A percentile compares a stretch with the other conserved stretches of the same genome.
These are phyloP conservation scores for Pharmacophagus antenor DNA, from an alignment of 2,888 invertebrate genomes.

Conservation along the genomic window DNA sequence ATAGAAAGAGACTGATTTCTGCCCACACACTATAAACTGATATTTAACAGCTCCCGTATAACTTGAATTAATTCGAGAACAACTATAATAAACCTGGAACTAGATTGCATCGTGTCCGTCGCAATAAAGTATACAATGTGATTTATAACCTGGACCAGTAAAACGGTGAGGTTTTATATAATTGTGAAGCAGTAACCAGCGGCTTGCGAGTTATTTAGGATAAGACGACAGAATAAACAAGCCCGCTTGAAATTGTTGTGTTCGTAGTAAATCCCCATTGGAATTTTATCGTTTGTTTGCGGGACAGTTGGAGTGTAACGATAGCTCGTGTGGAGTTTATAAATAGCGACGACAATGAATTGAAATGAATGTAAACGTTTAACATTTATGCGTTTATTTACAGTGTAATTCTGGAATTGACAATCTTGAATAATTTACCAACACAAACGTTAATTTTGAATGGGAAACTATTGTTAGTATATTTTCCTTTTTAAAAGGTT, in stretches of 20 bases:
- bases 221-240: slow-evolving; percentile 22
- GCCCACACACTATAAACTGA: slow-evolving; percentile 21
- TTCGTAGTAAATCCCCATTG: slow-evolving; percentile 5
- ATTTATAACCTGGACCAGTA: slow-evolving; percentile 23
- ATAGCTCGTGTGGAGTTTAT: not conserved
- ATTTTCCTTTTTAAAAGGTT: too few relatives aligned
- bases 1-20: slow-evolving; percentile 23
- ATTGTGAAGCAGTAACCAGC: slow-evolving; percentile 26
- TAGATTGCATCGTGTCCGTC: slow-evolving; percentile 26
- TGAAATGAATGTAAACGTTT: not conserved
- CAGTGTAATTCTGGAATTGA: too few relatives aligned
- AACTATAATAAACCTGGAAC: slow-evolving; percentile 26
- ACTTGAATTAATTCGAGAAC: slow-evolving; percentile 30
- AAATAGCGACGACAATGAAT: slow-evolving; percentile 1
- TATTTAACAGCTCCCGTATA: slow-evolving; percentile 19
- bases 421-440: too few relatives aligned
- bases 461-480: too few relatives aligned
- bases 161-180: slow-evolving; percentile 28
- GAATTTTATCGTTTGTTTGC: slow-evolving; percentile 22
- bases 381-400: too few relatives aligned
- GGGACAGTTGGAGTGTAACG: not conserved
- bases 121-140: slow-evolving; percentile 24
- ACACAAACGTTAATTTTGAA: too few relatives aligned
- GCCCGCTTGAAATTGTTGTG: slow-evolving; percentile 8
- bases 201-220: slow-evolving; percentile 20